phyloP scores from a whole-genome alignment of 2,888 invertebrate genomes.

The Epirrita christyi region DNA sequence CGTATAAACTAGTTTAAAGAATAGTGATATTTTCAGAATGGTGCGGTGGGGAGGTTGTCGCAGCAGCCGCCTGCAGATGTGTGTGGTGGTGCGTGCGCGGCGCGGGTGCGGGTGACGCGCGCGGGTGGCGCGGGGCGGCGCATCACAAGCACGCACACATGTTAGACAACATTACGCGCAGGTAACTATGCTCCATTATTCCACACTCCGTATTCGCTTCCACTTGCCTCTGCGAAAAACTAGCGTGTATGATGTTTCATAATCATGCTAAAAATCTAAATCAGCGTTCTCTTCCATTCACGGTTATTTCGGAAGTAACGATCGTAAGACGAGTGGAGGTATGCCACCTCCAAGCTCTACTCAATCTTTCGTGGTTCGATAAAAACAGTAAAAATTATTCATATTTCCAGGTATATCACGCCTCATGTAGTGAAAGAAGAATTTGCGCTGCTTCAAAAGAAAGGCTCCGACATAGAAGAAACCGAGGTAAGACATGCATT shows the following conservation, averaged over 20 bases:
- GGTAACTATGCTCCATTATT: background rate
- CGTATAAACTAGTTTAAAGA: no score
- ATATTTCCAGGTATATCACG: conserved; percentile 23
- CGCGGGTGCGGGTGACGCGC: conserved; percentile 73
- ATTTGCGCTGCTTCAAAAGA: conserved; percentile 32
- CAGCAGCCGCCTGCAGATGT: conserved; percentile 88
- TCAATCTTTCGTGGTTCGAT: no score
- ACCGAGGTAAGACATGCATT: conserved; percentile 41
- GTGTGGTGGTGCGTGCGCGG: conserved; percentile 85
- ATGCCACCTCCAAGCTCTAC: no score
- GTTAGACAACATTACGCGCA: conserved; percentile 22
- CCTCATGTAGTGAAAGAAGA: conserved; percentile 29
- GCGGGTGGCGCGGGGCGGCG: conserved; percentile 54
- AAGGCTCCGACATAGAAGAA: conserved; percentile 40
- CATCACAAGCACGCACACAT: conserved; percentile 27
- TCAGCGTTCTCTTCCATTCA: no score
- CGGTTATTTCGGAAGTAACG: no score
- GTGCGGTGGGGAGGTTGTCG: conserved; percentile 69
- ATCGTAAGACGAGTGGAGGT: no score
- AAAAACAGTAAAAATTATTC: no score
- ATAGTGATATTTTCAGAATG: conserved; percentile 11
- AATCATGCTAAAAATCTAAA: no score
- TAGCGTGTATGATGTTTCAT: no score
- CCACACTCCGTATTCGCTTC: no score
- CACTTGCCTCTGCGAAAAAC: no score